Evolutionary conservation across 1,140 invertebrate species (phyloP).

Genomic region (Idris sp.): DNA sequence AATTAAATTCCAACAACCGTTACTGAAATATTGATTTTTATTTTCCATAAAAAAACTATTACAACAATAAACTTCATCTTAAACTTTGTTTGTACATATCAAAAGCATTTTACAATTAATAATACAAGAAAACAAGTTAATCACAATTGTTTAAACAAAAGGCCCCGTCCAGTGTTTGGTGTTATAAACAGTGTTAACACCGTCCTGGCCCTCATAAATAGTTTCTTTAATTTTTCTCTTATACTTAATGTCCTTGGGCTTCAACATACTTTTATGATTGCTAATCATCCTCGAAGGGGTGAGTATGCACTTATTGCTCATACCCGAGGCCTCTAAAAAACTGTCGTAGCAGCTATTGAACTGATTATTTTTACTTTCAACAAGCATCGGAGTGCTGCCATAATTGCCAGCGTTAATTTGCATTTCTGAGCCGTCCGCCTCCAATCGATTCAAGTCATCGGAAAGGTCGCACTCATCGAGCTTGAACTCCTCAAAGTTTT

Average conservation of each 20-base stretch:
- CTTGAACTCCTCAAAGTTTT: slow-evolving; percentile 89
- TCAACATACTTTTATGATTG: slow-evolving; percentile 87
- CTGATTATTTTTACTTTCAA: slow-evolving; percentile 61
- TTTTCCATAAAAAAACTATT: slow-evolving; percentile 12
- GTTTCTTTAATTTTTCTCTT: slow-evolving; percentile 75
- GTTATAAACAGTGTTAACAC: slow-evolving; percentile 66
- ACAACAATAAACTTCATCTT: slow-evolving; percentile 18
- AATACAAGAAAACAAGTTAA: slow-evolving; percentile 37
- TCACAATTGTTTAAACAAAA: slow-evolving; percentile 74
- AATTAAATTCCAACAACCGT: too few species aligned
- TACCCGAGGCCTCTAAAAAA: slow-evolving; percentile 87
- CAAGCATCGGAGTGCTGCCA: slow-evolving; percentile 45
- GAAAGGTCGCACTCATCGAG: slow-evolving; percentile 86
- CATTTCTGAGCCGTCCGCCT: slow-evolving; percentile 81
- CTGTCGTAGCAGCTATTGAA: slow-evolving; percentile 79
- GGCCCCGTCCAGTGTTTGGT: slow-evolving; percentile 78
- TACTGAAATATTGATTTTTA: slow-evolving; percentile 10
- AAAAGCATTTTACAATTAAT: slow-evolving; percentile 26
- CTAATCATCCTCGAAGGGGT: slow-evolving; percentile 84
- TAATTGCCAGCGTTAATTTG: slow-evolving; percentile 70
- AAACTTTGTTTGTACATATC: background rate
- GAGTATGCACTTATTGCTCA: slow-evolving; percentile 89
- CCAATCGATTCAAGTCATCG: slow-evolving; percentile 80
- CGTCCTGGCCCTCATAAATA: slow-evolving; percentile 73
- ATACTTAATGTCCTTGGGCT: slow-evolving; percentile 87